Conservation (phyloP, 2,888 invertebrate species). For the Alentia gelatinosa region DNA sequence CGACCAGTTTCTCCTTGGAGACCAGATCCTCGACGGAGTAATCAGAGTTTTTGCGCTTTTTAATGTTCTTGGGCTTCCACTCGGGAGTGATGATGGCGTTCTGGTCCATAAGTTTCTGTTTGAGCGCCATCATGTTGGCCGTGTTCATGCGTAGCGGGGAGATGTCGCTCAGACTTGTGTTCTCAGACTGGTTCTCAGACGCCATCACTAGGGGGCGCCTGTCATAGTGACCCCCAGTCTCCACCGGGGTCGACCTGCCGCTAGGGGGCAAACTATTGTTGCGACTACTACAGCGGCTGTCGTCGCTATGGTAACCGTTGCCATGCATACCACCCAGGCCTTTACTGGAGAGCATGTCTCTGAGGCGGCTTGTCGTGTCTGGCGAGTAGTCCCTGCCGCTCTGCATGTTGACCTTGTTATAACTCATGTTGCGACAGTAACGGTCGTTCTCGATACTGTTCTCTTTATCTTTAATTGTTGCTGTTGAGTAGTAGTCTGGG, state of each 20-base stretch:
- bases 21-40: not conserved
- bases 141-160: constrained; percentile 32
- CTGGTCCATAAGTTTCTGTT: not conserved
- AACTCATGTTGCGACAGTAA: not conserved
- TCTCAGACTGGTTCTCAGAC: not conserved
- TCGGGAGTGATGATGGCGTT: not conserved
- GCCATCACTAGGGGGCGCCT: not conserved
- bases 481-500: not conserved
- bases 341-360: constrained; percentile 32
- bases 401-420: not conserved
- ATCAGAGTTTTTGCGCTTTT: constrained; percentile 23
- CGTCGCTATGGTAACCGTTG: not conserved
- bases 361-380: not conserved
- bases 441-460: constrained; percentile 17
- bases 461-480: not conserved
- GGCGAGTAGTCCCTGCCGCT: not conserved
- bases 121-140: constrained; percentile 37
- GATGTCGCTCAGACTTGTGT: not conserved
- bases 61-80: not conserved
- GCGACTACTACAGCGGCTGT: not conserved
- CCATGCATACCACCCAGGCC: not conserved
- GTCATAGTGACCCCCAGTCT: not conserved
- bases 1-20: not conserved
- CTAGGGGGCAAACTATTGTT: constrained; percentile 6
- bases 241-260: constrained; percentile 3